Evolutionary conservation across 1,140 invertebrate species (phyloP).

Genomic region (Ceratoteleas bidentatus): DNA sequence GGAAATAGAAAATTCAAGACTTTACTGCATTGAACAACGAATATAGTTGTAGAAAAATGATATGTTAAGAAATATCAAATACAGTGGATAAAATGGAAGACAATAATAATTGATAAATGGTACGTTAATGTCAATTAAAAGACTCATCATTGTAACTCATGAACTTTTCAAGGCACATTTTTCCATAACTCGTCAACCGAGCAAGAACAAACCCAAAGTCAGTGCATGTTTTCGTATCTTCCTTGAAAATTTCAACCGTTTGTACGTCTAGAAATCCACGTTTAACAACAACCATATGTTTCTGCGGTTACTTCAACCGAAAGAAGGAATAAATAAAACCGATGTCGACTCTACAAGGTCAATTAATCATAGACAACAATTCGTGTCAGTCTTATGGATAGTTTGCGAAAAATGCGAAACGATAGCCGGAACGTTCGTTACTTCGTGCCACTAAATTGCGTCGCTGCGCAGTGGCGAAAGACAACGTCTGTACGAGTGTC

Average conservation of each 20-base stretch:
- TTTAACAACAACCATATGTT: neutral
- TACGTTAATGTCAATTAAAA: conserved; percentile 14
- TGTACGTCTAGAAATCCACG: neutral
- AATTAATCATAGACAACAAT: neutral
- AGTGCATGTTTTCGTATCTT: neutral
- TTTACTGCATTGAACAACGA: conserved; percentile 35
- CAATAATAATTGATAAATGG: conserved; percentile 8
- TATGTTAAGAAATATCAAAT: conserved; percentile 42
- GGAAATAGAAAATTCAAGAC: conserved; percentile 14
- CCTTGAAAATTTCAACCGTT: conserved; percentile 31
- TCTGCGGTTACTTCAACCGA: conserved; percentile 3
- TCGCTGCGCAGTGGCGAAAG: no score
- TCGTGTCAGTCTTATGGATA: neutral
- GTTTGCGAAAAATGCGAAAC: conserved; percentile 1
- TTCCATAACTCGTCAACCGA: conserved; percentile 12
- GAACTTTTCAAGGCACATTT: conserved; percentile 48
- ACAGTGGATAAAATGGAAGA: conserved; percentile 26
- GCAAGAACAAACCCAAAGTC: neutral
- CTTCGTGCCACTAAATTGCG: no score
- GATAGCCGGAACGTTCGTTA: conserved; percentile 17
- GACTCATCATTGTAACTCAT: conserved; percentile 24
- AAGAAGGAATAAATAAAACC: neutral
- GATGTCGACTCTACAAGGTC: neutral
- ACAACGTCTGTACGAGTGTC: no score
- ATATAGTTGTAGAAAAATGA: conserved; percentile 26